phyloP scores from a whole-genome alignment of 2,888 invertebrate genomes.

The Apotomis turbidana region DNA sequence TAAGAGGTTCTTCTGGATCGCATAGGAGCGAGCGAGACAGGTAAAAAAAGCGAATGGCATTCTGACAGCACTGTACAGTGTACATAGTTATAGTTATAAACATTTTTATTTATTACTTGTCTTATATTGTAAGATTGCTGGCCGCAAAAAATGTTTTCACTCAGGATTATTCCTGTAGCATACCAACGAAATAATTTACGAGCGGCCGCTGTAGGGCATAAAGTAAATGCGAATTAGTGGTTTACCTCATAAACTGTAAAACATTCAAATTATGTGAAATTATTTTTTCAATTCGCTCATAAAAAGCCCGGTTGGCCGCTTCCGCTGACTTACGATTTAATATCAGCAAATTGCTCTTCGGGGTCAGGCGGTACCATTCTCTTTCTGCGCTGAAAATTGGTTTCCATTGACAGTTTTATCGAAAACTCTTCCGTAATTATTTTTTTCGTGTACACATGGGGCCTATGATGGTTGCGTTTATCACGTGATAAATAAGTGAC shows the following conservation, averaged over 20 bases:
- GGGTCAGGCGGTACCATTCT: neutral
- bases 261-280: constrained; percentile 17
- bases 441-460: too few relatives aligned
- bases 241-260: constrained; percentile 8
- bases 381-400: constrained; percentile 9
- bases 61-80: too few relatives aligned
- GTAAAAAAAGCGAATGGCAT: too few relatives aligned
- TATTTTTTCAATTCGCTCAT: constrained; percentile 10
- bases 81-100: too few relatives aligned
- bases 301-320: constrained; percentile 7
- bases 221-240: constrained; percentile 9
- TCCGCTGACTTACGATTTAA: constrained; percentile 19
- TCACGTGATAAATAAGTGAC: too few relatives aligned
- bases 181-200: neutral
- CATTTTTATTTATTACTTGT: too few relatives aligned
- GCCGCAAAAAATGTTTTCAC: neutral
- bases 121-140: too few relatives aligned
- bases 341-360: constrained; percentile 14
- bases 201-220: constrained; percentile 7
- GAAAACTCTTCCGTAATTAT: neutral
- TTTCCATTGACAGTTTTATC: constrained; percentile 16
- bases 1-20: too few relatives aligned
- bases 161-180: neutral
- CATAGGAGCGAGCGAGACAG: too few relatives aligned
- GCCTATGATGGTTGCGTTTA: too few relatives aligned